Percentiles rank a stretch among this genome's conserved stretches.
These are phyloP conservation scores for Aviceda subcristata DNA, from an alignment of 2,113 vertebrate species.

Conservation along the genomic window DNA sequence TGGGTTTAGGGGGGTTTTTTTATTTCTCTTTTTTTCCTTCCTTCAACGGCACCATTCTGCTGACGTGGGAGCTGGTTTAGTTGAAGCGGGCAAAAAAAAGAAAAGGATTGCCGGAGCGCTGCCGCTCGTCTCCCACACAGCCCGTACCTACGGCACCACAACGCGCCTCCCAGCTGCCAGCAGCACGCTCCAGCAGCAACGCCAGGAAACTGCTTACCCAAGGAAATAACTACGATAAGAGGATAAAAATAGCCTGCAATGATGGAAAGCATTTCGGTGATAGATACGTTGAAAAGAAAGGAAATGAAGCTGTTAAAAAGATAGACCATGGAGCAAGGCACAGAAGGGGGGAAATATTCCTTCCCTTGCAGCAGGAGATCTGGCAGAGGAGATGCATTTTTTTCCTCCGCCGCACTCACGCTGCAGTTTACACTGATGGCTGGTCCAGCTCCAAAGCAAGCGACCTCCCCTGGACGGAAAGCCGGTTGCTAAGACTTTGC, in stretches of 20 bases:
- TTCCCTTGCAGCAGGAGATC: background rate
- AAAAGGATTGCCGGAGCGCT: background rate
- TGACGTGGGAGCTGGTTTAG: background rate
- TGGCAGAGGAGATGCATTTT: background rate
- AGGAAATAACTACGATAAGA: constrained; percentile 80
- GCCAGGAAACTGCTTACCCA: constrained; percentile 80
- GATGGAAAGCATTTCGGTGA: constrained; percentile 65
- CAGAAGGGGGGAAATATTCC: background rate
- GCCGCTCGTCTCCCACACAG: background rate
- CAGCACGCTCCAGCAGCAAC: constrained; percentile 21
- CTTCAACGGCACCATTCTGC: background rate
- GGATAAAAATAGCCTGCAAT: constrained; percentile 79
- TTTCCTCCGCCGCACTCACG: accelerated
- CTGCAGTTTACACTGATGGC: background rate
- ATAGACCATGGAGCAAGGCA: background rate
- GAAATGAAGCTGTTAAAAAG: constrained; percentile 73
- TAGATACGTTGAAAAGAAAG: constrained; percentile 61
- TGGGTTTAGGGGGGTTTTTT: too few relatives aligned
- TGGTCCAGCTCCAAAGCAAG: background rate
- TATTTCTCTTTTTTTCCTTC: background rate
- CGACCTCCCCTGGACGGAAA: background rate
- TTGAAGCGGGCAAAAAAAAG: background rate
- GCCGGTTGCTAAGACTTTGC: background rate
- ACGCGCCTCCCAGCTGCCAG: background rate
- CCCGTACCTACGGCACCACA: background rate